Evolutionary conservation across 2,797 vertebrate genomes (phyloP), one percentile per base, ranked within the genome.

Genomic region (Enteromius fasciolatus): DNA sequence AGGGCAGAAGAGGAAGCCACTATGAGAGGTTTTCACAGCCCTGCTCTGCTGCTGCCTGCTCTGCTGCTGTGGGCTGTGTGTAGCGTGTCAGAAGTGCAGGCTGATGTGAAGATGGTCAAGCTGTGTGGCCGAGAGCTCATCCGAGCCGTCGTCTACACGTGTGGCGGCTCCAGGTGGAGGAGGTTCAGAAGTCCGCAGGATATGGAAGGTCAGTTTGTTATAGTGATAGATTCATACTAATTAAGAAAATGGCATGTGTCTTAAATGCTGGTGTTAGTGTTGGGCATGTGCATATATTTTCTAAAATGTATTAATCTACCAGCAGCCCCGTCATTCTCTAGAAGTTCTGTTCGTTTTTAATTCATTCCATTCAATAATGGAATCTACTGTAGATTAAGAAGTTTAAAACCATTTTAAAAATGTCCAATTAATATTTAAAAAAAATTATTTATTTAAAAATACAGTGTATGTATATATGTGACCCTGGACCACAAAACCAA

Each of bases 101-200:
- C 92, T 1, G 92, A 95, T 28, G 91, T 90, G 85, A 92, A 83
- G 70, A 84, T 88, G 0, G 91, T 95, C 83, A 95, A 94, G 91
- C 91, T 96, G 81, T 96, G 95, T 1, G 95, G 95, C 0, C 88
- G 93, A 0, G 94, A 95, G 88, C 94, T 96, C 85, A 90, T 95
- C 78, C 91, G 93, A n/a, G 95, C 95, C 0, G 91, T 95, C 9
- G 93, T 95, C 77, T 95, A 95, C 91, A 95, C 94, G 78, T 96
- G 95, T 2, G 95, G 95, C n/a, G 94, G 94, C 3, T 96, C 95
- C 52, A 92, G 95, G 46, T 95, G 95, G 95, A 95, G 93, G 85
- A 93, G 95, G 50, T 23, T 93, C 82, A 86, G 91, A 77, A 79
- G 4, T 1, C 90, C 92, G 4, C 68, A 88, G 2, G 92, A 94